Base-by-base conservation (phyloP, 2,888 invertebrate genomes). In the Endomychus coccineus region DNA sequence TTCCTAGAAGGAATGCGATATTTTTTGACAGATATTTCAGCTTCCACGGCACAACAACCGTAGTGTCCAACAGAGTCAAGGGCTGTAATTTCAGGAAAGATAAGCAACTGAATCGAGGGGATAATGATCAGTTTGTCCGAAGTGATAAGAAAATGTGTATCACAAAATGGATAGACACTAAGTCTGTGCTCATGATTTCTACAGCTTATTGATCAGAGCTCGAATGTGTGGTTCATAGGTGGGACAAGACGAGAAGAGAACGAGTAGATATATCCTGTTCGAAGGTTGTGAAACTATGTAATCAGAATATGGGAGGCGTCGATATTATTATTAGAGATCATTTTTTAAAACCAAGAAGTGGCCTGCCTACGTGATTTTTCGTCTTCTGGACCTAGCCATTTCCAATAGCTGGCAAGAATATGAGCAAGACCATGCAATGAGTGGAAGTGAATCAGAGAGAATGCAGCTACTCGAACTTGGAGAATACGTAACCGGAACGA, bases 141-240 rank as follows among this genome's bases (percentile, higher is more conserved):
- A 14, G 36, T 50, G n/a, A 36, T n/a, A 51, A 54, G 24, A 49
- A 43, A 34, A 22, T 51, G 3, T 16, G 24, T 15, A 35, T 49
- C 0, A 42, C 54, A 1, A 52, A 56, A 42, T 55, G 55, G 54
- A 52, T 45, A 36, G 52, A 56, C 23, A 47, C 29, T 7, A 51
- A 52, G 40, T 21, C 42, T n/a, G 47, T 54, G 1, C 39, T 50
- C 10, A 32, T 44, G 9, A 33, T n/a, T n/a, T n/a, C n/a, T 47
- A n/a, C 52, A 13, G 29, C 29, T 9, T 42, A 45, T 36, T 56
- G 55, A 19, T 38, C 43, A 10, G 47, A 50, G 19, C 53, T 51
- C 6, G 15, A 31, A 7, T 38, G 25, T 11, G 13, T 29, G 5
- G 41, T 44, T 36, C 30, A 36, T 37, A 35, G 11, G 40, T 35